These are phyloP conservation scores for Drosophila tanythrix DNA, from an alignment of 2,888 invertebrate species.

Conservation along the genomic window DNA sequence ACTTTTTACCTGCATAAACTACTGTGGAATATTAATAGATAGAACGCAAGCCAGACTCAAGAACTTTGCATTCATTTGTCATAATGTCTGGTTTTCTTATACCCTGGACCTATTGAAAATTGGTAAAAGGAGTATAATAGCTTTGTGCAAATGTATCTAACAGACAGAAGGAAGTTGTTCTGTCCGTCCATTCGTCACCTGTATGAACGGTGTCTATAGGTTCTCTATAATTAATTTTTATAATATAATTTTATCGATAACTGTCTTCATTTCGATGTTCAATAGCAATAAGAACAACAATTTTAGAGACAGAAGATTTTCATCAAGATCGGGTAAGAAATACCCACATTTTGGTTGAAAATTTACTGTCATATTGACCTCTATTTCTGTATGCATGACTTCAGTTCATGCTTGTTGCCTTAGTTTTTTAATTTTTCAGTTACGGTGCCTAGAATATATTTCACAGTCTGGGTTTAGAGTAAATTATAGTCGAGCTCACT, in stretches of 20 bases:
- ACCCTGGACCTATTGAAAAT: background rate
- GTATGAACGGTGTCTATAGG: no score
- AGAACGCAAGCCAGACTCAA: slow-evolving; percentile 1
- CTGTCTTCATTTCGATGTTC: background rate
- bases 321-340: background rate
- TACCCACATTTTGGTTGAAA: background rate
- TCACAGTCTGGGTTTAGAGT: background rate
- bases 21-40: slow-evolving; percentile 15
- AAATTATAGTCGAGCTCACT: background rate
- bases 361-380: no score
- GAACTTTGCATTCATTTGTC: slow-evolving; percentile 44
- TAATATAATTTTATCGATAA: background rate
- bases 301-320: background rate
- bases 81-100: slow-evolving; percentile 14
- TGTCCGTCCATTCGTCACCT: no score
- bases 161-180: background rate
- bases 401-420: background rate
- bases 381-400: background rate
- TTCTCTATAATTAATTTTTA: no score
- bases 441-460: background rate
- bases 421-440: background rate
- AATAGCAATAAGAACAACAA: background rate
- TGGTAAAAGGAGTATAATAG: background rate
- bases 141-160: background rate
- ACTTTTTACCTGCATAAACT: background rate